Conservation (phyloP, 2,797 vertebrate species). For the Halcyon smyrnensis region DNA sequence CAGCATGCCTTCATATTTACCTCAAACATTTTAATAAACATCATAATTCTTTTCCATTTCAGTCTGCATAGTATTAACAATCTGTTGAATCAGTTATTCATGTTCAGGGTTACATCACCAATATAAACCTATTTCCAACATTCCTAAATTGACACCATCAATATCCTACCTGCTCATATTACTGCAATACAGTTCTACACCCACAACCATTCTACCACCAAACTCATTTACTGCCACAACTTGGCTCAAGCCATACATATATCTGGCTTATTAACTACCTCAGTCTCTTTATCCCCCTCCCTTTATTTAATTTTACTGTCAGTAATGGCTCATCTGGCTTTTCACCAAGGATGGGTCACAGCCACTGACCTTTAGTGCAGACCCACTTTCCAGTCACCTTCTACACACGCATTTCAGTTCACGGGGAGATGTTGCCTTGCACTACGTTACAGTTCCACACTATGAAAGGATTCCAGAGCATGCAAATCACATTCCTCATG, state of each 20-base stretch:
- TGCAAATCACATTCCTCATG: rapidly evolving
- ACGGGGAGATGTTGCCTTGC: rapidly evolving
- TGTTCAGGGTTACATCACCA: not conserved
- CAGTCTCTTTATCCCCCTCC: not conserved
- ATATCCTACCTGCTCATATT: not conserved
- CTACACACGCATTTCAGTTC: rapidly evolving
- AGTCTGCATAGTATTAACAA: not conserved
- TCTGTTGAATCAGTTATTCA: not conserved
- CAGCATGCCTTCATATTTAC: not conserved
- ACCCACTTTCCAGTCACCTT: not conserved
- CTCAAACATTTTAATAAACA: not conserved
- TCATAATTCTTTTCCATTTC: not conserved
- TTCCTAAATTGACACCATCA: not conserved
- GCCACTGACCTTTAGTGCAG: not conserved
- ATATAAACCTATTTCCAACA: not conserved
- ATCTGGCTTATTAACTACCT: not conserved
- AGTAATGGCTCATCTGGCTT: not conserved
- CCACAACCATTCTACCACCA: not conserved
- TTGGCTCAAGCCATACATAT: not conserved
- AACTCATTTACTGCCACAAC: not conserved
- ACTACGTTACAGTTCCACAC: rapidly evolving
- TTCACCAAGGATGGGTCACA: not conserved
- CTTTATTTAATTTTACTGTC: not conserved
- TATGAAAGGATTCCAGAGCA: not conserved
- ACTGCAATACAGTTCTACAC: not conserved